These are phyloP conservation scores for Mormyrus proboscirostris DNA, from an alignment of 2,797 vertebrate genomes.

Conservation along the genomic window DNA sequence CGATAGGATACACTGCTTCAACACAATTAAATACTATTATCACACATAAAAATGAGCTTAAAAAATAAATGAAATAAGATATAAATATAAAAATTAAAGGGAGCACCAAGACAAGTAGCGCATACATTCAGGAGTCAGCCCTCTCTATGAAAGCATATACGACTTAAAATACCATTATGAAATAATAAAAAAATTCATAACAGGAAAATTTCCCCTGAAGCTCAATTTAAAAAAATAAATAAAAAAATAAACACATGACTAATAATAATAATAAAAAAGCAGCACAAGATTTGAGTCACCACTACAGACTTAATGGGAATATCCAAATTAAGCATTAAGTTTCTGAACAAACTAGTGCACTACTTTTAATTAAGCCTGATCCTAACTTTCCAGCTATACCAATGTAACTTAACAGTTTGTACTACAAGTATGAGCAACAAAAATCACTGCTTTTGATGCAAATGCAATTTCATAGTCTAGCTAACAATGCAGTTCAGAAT, in stretches of 20 bases:
- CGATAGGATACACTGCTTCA: not conserved
- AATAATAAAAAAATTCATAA: not conserved
- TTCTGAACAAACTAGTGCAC: not conserved
- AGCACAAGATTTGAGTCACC: not conserved
- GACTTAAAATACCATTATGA: not conserved
- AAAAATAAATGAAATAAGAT: not conserved
- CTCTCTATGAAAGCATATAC: not conserved
- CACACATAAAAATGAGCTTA: not conserved
- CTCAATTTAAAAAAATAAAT: not conserved
- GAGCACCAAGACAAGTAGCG: not conserved
- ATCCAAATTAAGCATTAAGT: not conserved
- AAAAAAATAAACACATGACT: not conserved
- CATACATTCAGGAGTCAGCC: not conserved
- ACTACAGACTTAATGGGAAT: not conserved
- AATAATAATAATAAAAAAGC: too few species aligned
- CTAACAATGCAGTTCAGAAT: not conserved
- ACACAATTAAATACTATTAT: not conserved
- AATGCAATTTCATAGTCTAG: not conserved
- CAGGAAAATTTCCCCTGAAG: not conserved
- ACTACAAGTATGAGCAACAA: not conserved
- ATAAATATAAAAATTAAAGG: not conserved
- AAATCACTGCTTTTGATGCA: not conserved
- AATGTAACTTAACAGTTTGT: not conserved
- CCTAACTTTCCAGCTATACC: not conserved
- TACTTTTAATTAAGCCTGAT: not conserved